phyloP scores from a whole-genome alignment of 2,113 vertebrate genomes.

The Hyaena hyaena region DNA sequence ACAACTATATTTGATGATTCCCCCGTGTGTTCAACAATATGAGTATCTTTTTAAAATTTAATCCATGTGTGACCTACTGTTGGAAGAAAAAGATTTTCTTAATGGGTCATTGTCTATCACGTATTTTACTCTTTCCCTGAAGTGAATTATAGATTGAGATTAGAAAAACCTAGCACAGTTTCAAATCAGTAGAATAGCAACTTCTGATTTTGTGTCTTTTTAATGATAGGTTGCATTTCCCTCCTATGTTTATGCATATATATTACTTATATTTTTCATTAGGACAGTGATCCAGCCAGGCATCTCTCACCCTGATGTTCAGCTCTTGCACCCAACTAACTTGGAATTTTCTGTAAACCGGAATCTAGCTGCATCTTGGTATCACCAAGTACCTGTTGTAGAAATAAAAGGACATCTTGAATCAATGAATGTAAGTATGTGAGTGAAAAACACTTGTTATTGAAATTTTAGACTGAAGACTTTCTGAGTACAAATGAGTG shows the following conservation, averaged over 20 bases:
- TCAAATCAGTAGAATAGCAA: not conserved
- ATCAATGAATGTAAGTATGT: slow-evolving; percentile 90
- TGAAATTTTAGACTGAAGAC: slow-evolving; percentile 14
- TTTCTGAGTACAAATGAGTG: not conserved
- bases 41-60: slow-evolving; percentile 48
- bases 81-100: slow-evolving; percentile 21
- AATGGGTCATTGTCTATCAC: not conserved
- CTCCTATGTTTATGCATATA: not conserved
- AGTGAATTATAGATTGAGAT: not conserved
- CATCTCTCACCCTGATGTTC: slow-evolving; percentile 85
- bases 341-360: slow-evolving; percentile 91
- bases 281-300: slow-evolving; percentile 87
- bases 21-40: not conserved
- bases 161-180: not conserved
- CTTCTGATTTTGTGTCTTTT: not conserved
- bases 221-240: not conserved
- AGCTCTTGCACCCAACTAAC: slow-evolving; percentile 95
- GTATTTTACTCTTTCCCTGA: not conserved
- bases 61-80: not conserved
- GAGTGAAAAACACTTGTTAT: not conserved
- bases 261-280: not conserved
- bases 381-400: slow-evolving; percentile 90
- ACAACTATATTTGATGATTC: not conserved
- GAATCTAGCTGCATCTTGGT: slow-evolving; percentile 95
- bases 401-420: slow-evolving; percentile 92